Conservation (phyloP, 1,140 invertebrate species). For the Bombus terrestris region DNA sequence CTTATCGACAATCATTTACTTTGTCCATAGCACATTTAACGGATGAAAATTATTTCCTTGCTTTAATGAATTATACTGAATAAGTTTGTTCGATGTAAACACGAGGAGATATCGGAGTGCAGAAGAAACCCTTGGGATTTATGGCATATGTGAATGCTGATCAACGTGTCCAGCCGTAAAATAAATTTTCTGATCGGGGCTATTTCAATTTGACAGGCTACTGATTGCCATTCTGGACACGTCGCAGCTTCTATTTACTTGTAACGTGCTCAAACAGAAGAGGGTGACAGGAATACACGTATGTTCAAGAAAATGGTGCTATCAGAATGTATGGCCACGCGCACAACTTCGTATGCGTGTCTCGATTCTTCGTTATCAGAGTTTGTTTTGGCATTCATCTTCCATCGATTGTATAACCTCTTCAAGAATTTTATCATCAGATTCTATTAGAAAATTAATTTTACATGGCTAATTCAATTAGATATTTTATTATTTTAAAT, state of each 20-base stretch:
- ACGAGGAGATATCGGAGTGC: neutral
- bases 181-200: slow-evolving; percentile 23
- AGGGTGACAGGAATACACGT: slow-evolving; percentile 15
- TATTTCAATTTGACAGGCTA: slow-evolving; percentile 43
- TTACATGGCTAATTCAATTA: too few relatives aligned
- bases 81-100: neutral
- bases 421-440: neutral
- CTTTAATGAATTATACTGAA: neutral
- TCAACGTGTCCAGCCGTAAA: slow-evolving; percentile 19
- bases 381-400: neutral
- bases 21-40: too few relatives aligned
- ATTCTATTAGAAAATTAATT: neutral
- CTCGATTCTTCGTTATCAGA: neutral
- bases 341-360: neutral
- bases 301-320: neutral
- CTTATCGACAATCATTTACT: too few relatives aligned
- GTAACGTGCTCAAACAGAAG: slow-evolving; percentile 23
- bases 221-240: slow-evolving; percentile 45
- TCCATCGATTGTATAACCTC: neutral
- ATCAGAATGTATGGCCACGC: neutral
- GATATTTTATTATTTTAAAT: neutral
- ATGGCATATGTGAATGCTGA: neutral
- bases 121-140: neutral
- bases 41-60: neutral
- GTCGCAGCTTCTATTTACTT: slow-evolving; percentile 18